Base-by-base conservation (phyloP, 2,888 invertebrate genomes). In the Thymelicus lineola region DNA sequence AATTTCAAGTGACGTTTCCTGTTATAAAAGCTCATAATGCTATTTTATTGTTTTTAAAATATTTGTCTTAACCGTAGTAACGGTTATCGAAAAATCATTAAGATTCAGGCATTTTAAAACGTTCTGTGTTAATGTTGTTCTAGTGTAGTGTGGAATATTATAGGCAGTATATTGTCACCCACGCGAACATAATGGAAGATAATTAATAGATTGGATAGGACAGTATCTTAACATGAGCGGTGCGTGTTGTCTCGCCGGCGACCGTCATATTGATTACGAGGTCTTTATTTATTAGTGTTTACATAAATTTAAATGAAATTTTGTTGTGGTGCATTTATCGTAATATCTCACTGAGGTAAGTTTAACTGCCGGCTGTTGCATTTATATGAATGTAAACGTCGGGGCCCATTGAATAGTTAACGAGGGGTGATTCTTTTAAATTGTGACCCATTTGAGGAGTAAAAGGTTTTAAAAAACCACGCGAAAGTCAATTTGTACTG, bases 1-100 rank as follows among this genome's bases (percentile, higher is more conserved):
- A 42, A 53, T 64, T 53, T 59, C 38, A 4, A 14, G 6, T 61
- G 64, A 45, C 61, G 57, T 59, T 63, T 46, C 20, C 62, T 42
- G 45, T 12, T 9, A 12, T 42, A 10, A 42, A 42, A 17, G 10
- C 36, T 42, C 20, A 45, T 12, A 4, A 42, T 35, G 69, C 12
- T 63, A 64, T 36, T 59, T 71, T 78, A 83, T 86, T 86, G 84
- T 84, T 82, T 80, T 75, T 79, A 69, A 60, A 79, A 82, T 57
- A 57, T 35, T 12, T n/a, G 6, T 45, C 45, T 15, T 53, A 20
- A 15, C 20, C 42, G 20, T 15, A 75, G 66, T 83, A 86, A 84
- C 86, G 80, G 86, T 82, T 80, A 38, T 75, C 76, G 75, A 76
- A 81, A 82, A 75, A 71, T 69, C 76, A 77, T 76, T 74, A 76